Evolutionary conservation across 2,797 vertebrate genomes (phyloP).

Genomic region (Neomorphus geoffroyi): DNA sequence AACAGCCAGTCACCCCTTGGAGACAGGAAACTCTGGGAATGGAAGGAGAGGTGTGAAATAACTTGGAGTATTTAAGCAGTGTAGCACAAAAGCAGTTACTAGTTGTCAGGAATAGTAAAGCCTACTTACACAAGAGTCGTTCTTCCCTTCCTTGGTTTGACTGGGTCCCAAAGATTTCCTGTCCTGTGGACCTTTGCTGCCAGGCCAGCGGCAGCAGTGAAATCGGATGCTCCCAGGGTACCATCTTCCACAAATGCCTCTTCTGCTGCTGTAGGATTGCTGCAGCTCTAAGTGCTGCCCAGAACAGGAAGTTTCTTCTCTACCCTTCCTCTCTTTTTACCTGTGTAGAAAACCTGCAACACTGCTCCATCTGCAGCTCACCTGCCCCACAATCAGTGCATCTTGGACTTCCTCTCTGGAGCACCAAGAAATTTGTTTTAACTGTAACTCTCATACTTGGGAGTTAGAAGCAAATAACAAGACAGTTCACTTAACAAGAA

Average conservation of each 20-base stretch:
- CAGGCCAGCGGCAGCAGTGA: background rate
- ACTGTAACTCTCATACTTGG: too few relatives aligned
- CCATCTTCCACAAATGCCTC: background rate
- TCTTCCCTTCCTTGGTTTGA: background rate
- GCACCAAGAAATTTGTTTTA: background rate
- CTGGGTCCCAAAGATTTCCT: background rate
- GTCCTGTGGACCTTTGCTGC: fast-evolving
- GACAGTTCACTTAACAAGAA: too few relatives aligned
- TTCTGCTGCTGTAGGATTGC: background rate
- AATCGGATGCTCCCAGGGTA: background rate
- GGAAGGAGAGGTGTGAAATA: conserved; percentile 54
- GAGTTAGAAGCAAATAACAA: background rate
- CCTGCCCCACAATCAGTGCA: background rate
- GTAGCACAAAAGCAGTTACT: background rate
- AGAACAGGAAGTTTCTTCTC: background rate
- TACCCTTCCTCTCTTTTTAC: background rate
- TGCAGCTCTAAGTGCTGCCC: background rate
- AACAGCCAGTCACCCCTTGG: background rate
- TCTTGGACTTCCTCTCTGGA: background rate
- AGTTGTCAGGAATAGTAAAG: conserved; percentile 8
- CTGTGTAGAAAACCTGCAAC: background rate
- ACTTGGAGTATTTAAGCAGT: conserved; percentile 20
- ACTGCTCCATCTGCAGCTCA: background rate
- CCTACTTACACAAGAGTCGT: background rate
- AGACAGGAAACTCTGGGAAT: conserved; percentile 18